A percentile compares a stretch with the other conserved stretches of the same genome.
Evolutionary conservation across 92 coral and sea anemone species (phyloP).

Genomic region (Metridium senile): DNA sequence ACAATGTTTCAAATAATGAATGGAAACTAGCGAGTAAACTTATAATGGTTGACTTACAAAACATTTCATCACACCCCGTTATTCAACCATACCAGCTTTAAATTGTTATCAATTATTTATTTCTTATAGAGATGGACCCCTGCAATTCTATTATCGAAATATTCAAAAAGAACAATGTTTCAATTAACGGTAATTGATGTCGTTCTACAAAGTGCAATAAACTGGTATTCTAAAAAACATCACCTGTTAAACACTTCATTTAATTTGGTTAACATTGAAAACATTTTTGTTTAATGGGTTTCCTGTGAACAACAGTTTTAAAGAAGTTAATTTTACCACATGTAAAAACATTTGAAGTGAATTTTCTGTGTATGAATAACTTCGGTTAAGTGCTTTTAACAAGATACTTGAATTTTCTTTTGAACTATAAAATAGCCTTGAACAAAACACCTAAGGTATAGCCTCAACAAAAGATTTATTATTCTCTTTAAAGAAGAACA

Average conservation of each 20-base stretch:
- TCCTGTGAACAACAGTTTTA: background rate
- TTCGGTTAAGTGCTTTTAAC: background rate
- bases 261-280: background rate
- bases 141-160: background rate
- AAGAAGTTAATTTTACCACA: background rate
- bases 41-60: too few species aligned
- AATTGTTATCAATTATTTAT: background rate
- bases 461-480: too few species aligned
- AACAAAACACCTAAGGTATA: background rate
- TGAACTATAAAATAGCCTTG: too few species aligned
- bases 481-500: too few species aligned
- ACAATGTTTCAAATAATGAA: background rate
- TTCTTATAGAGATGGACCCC: background rate
- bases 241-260: background rate
- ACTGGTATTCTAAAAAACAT: background rate
- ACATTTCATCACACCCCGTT: too few species aligned
- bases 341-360: background rate
- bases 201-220: background rate
- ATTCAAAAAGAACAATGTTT: background rate
- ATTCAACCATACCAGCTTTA: too few species aligned
- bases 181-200: background rate
- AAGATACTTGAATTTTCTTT: background rate
- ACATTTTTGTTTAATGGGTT: background rate
- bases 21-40: too few species aligned
- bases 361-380: background rate